phyloP scores from a whole-genome alignment of 2,888 invertebrate genomes.

The Dastarcus helophoroides region DNA sequence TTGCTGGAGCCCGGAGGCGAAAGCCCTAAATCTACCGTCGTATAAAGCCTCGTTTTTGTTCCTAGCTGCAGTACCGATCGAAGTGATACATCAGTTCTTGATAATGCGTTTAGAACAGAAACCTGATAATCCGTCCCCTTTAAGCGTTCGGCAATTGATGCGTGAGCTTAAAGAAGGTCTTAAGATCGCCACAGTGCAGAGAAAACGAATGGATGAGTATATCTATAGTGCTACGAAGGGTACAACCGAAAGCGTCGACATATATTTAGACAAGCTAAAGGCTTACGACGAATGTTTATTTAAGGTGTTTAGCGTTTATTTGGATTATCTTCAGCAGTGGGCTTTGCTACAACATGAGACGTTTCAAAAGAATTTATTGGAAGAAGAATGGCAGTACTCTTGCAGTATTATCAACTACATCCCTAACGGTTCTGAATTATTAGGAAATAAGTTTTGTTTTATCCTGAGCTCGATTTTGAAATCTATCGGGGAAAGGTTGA shows the following conservation, averaged over 20 bases:
- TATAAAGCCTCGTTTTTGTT: conserved; percentile 79
- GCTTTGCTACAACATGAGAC: conserved; percentile 55
- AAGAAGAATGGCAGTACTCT: conserved; percentile 83
- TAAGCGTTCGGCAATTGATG: conserved; percentile 71
- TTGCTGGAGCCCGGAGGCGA: conserved; percentile 64
- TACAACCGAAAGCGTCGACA: conserved; percentile 36
- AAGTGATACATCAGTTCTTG: conserved; percentile 87
- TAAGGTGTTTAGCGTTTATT: conserved; percentile 53
- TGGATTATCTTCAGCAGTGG: conserved; percentile 78
- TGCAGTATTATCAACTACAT: conserved; percentile 68
- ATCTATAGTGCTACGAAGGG: conserved; percentile 47
- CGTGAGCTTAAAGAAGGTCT: conserved; percentile 83
- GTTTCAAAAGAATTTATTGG: conserved; percentile 63
- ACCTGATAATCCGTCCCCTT: conserved; percentile 70
- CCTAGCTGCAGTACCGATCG: conserved; percentile 72
- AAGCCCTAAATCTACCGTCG: conserved; percentile 69
- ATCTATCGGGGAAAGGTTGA: conserved; percentile 38
- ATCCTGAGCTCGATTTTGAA: conserved; percentile 40
- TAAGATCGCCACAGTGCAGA: conserved; percentile 69
- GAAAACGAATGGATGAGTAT: conserved; percentile 62
- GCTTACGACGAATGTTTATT: conserved; percentile 65
- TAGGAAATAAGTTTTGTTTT: conserved; percentile 63
- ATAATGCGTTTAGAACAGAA: conserved; percentile 73
- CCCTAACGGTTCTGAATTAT: conserved; percentile 58
- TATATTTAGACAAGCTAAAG: conserved; percentile 49